Conservation (phyloP, 2,888 invertebrate species). For the Lampropteryx suffumata region DNA sequence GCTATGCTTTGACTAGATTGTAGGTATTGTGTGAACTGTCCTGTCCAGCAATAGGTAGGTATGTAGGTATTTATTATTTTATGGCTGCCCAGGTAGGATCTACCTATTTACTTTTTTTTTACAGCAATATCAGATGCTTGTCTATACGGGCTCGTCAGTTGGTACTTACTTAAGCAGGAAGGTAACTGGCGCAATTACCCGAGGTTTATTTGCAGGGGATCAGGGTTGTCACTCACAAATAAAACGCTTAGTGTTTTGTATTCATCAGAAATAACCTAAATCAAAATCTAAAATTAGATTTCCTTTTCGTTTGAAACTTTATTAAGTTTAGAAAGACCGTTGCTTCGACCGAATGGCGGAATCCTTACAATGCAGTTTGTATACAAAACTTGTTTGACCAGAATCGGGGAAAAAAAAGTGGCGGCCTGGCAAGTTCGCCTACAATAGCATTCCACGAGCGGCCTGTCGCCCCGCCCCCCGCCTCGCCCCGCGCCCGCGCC, state of each 20-base stretch:
- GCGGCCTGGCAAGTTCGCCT: slow-evolving; percentile 77
- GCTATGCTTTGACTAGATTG: too few relatives aligned
- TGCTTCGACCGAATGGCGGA: slow-evolving; percentile 76
- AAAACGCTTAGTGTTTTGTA: too few relatives aligned
- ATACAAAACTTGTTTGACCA: slow-evolving; percentile 82
- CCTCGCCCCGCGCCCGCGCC: slow-evolving; percentile 45
- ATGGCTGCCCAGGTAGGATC: too few relatives aligned
- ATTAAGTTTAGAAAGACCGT: slow-evolving; percentile 72
- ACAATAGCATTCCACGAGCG: slow-evolving; percentile 78
- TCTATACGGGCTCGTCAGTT: too few relatives aligned
- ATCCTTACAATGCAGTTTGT: slow-evolving; percentile 82
- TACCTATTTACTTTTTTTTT: too few relatives aligned
- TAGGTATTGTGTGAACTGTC: too few relatives aligned
- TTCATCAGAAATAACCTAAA: neutral
- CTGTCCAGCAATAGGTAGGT: too few relatives aligned
- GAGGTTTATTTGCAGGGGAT: neutral
- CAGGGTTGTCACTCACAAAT: neutral
- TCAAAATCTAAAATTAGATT: neutral
- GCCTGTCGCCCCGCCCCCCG: slow-evolving; percentile 67
- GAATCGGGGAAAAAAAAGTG: slow-evolving; percentile 79
- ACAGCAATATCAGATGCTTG: too few relatives aligned
- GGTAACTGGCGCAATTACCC: slow-evolving; percentile 4
- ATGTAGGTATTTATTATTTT: too few relatives aligned
- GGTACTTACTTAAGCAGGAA: too few relatives aligned
- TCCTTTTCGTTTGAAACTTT: slow-evolving; percentile 46